A percentile compares a stretch with the other conserved stretches of the same genome.
Evolutionary conservation across 2,888 invertebrate genomes (phyloP).

Genomic region (Ormyrus labotus): DNA sequence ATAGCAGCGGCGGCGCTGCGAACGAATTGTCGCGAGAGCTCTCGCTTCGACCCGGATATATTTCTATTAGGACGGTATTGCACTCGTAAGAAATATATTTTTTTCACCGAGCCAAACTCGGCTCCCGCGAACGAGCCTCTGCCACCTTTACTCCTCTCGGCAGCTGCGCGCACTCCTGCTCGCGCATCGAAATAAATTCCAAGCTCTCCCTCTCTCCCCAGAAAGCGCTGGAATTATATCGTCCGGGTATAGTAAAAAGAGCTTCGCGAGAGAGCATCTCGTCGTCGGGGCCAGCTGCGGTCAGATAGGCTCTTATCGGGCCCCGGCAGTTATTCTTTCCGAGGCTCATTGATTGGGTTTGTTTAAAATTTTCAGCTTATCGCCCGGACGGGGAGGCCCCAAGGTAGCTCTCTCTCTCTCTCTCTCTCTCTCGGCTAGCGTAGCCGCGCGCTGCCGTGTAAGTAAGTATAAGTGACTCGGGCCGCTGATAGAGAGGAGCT

Average conservation of each 20-base stretch:
- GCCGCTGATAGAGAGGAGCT: conserved; percentile 33
- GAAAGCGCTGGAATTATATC: conserved; percentile 8
- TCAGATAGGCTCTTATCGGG: conserved; percentile 27
- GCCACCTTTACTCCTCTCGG: too few species aligned
- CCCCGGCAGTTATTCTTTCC: conserved; percentile 58
- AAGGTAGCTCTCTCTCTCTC: background rate
- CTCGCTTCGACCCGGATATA: too few species aligned
- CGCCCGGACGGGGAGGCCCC: background rate
- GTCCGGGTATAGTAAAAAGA: background rate
- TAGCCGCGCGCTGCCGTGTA: conserved; percentile 58
- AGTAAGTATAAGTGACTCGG: conserved; percentile 72
- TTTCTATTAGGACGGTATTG: too few species aligned
- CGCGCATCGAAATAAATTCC: too few species aligned
- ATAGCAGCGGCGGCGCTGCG: too few species aligned
- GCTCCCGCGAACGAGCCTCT: too few species aligned
- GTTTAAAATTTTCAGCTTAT: conserved; percentile 53
- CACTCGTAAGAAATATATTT: too few species aligned
- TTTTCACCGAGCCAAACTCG: too few species aligned
- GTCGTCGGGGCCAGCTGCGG: background rate
- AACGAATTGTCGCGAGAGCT: too few species aligned
- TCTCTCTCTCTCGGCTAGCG: too few species aligned
- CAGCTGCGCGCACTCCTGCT: too few species aligned
- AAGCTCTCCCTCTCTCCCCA: too few species aligned
- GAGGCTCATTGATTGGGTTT: conserved; percentile 42
- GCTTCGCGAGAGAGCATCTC: conserved; percentile 1